Evolutionary conservation across 2,888 invertebrate species (phyloP), one percentile per base, ranked within the genome.

Genomic region (Orchestes rusci): DNA sequence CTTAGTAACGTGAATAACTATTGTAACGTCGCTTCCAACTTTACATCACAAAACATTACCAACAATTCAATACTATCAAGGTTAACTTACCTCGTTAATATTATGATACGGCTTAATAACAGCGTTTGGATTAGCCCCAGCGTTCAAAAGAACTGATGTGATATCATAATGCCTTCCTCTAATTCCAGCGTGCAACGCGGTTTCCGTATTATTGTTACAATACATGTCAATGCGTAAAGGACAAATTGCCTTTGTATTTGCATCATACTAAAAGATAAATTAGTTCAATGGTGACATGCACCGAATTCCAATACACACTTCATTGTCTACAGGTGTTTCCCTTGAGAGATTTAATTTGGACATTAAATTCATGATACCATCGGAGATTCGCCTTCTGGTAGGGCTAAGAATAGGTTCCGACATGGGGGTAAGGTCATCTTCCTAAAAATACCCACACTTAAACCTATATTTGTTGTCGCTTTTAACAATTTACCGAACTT

Each of bases 291-390:
- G 12, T 31, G 13, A 31, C 7, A 10, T 31, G 13, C 31, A 31
- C n/a, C n/a, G n/a, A n/a, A n/a, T n/a, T n/a, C n/a, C n/a, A n/a
- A n/a, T 20, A 23, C 31, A 45, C 46, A 57, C 67, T 20, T 69
- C 71, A 16, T 51, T 56, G 44, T 67, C 66, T 20, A 64, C 55
- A 2, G 69, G 68, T 18, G 71, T 72, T 19, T 73, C 74, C 51
- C 73, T 72, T 16, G 74, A 73, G 34, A 83, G 79, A 57, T 83
- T 88, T 39, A 92, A 70, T 56, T 84, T 82, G 35, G 84, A 86
- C 75, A 93, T 88, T 35, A 92, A 83, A 16, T 87, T 84, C 60
- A 90, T 90, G 51, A 92, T 91, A 1, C 91, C 90, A 58, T 84
- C 82, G 0, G 91, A 90, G 55, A 92, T 85, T 50, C 87, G 76